Evolutionary conservation across 2,888 invertebrate genomes (phyloP), one percentile per base, ranked within the genome.

Genomic region (Tenthredo livida): DNA sequence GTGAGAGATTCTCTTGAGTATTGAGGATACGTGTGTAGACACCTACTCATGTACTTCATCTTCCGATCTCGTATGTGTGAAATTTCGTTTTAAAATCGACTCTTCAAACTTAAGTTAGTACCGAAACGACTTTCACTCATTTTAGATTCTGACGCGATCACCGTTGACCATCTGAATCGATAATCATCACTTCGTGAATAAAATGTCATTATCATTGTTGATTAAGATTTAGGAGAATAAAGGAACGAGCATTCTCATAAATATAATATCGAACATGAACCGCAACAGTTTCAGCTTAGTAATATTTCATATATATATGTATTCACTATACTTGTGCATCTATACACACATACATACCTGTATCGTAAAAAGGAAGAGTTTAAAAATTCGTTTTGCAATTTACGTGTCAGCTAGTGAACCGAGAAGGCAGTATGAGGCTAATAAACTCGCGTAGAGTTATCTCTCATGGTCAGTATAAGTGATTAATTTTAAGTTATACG

Each of bases 81-180:
- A 67, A 67, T 33, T 67, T 67, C 25, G 29, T 67, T 6, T 7
- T 12, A 33, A 17, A 67, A 15, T 0, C 67, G 10, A 67, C 33
- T 67, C 67, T 67, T 67, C 67, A 33, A 33, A 33, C 67, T 67
- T 17, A 6, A 1, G 7, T 4, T 33, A 33, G 29, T n/a, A 12
- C 12, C 17, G 1, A 17, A 0, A 61, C 37, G 61, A 61, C 80
- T 80, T 80, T 80, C 80, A 80, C 80, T 80, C 61, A 61, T 80
- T 80, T 80, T 80, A 29, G 40, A 37, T 80, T 61, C 80, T 40
- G 61, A 80, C 61, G 61, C 43, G 80, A 61, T 80, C 61, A 40
- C 58, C 80, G 80, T 80, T 80, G 80, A 80, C 80, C 80, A 80
- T 15, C 15, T 80, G 80, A 80, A 80, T 80, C 80, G 43, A 15